phyloP scores from a whole-genome alignment of 2,113 vertebrate genomes.

The Forbesichthys papilliferus region DNA sequence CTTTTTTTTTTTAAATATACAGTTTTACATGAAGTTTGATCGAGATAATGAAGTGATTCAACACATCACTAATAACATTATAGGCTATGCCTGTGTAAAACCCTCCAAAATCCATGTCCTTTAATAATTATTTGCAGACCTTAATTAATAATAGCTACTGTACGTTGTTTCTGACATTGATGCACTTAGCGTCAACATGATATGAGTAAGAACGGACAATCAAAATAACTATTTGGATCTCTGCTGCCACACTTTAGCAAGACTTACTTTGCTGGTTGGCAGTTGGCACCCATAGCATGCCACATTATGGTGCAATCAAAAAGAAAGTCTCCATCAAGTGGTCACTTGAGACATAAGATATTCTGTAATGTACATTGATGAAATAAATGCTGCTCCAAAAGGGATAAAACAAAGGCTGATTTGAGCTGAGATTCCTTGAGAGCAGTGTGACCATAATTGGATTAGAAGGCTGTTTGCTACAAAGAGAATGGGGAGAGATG shows the following conservation, averaged over 20 bases:
- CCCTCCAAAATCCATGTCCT: too few species aligned
- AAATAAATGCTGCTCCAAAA: slow-evolving; percentile 39
- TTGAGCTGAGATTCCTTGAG: slow-evolving; percentile 52
- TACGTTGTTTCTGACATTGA: too few species aligned
- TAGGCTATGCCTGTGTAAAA: too few species aligned
- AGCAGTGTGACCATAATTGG: slow-evolving; percentile 56
- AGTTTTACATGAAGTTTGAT: not conserved
- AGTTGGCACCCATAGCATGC: too few species aligned
- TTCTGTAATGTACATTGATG: slow-evolving; percentile 25
- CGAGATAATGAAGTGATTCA: not conserved
- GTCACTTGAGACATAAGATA: slow-evolving; percentile 18
- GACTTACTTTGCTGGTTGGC: too few species aligned
- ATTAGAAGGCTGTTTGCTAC: slow-evolving; percentile 57
- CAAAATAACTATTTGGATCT: too few species aligned
- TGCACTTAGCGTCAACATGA: too few species aligned
- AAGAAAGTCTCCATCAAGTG: slow-evolving; percentile 24
- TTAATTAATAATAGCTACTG: too few species aligned
- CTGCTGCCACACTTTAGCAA: too few species aligned
- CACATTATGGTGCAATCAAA: slow-evolving; percentile 7
- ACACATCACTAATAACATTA: too few species aligned
- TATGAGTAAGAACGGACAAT: too few species aligned
- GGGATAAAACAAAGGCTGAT: slow-evolving; percentile 47
- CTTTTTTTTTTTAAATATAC: not conserved
- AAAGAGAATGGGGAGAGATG: slow-evolving; percentile 46
- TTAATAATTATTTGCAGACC: too few species aligned